Evolutionary conservation across 2,113 vertebrate genomes (phyloP), one percentile per base, ranked within the genome.

Genomic region (Platysternon megacephalum): DNA sequence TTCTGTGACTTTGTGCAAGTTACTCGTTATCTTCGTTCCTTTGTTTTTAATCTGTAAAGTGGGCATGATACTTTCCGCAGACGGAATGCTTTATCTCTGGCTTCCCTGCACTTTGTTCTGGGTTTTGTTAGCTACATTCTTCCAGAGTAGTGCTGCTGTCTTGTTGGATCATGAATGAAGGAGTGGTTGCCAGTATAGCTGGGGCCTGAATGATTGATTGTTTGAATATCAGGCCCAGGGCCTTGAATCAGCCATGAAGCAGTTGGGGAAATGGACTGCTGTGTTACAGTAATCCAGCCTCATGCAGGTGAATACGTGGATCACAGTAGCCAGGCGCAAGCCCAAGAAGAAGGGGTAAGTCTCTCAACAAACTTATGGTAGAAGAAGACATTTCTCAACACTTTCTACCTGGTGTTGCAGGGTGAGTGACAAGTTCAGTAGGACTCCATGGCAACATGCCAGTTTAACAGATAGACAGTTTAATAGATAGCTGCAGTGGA

Each of bases 1-100:
- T 93, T 93, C 58, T 96, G 87, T 96, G 95, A 97, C 93, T 84
- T 10, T 94, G 88, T 91, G 90, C 94, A 94, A 91, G 92, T 97
- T 94, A 94, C 95, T 95, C 97, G 96, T 96, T 96, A 96, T 97
- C 95, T 94, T 96, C 87, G 17, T 96, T 90, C 87, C 93, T 92
- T 88, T 88, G 88, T 96, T 97, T 87, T 95, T 96, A 82, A 90
- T 97, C 96, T 84, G 84, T 95, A 91, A 97, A 93, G 96, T 94
- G 86, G 89, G 92, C 85, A 74, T 94, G 46, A 72, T 74, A 46
- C 39, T 17, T 68, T 11, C 55, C 72, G 48, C 79, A 82, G 42
- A 82, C 11, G 72, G 92, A 94, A 93, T 86, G 85, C 88, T 94
- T 96, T 85, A 81, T 94, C 91, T 78, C 93, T 87, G 28, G 78